phyloP scores from a whole-genome alignment of 1,140 invertebrate genomes.

The Scaptomyza montana region DNA sequence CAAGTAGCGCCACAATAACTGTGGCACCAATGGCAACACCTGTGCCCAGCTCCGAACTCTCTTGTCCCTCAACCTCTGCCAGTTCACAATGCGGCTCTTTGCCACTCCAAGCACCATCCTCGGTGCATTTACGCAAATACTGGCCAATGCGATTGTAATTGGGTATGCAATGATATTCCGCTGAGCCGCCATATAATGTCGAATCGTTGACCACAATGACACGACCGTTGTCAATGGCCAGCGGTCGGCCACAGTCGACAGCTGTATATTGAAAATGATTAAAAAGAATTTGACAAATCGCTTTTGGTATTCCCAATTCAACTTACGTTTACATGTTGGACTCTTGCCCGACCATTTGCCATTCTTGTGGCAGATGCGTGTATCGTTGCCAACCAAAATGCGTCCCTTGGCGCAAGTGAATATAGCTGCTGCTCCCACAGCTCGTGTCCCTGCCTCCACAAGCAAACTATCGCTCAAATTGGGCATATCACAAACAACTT shows the following conservation, averaged over 20 bases:
- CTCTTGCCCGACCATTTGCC: constrained; percentile 92
- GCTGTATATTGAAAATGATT: constrained; percentile 78
- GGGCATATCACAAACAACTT: constrained; percentile 91
- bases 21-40: constrained; percentile 92
- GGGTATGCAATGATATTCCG: constrained; percentile 95
- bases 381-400: constrained; percentile 91
- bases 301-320: background rate
- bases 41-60: constrained; percentile 88
- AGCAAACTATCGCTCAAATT: constrained; percentile 86
- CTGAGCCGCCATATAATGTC: constrained; percentile 90
- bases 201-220: constrained; percentile 93
- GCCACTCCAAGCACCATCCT: constrained; percentile 93
- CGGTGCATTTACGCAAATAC: constrained; percentile 91
- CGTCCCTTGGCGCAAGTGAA: constrained; percentile 93
- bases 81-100: constrained; percentile 91
- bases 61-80: constrained; percentile 87
- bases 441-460: constrained; percentile 84
- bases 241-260: constrained; percentile 92
- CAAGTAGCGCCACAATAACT: constrained; percentile 89
- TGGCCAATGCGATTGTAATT: constrained; percentile 92
- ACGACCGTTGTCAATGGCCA: constrained; percentile 91
- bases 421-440: constrained; percentile 89
- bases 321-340: constrained; percentile 92
- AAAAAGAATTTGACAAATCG: background rate
- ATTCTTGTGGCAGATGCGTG: constrained; percentile 89